These are phyloP conservation scores for Stomatorhinus ivindoensis DNA, from an alignment of 2,113 vertebrate genomes.

Conservation along the genomic window DNA sequence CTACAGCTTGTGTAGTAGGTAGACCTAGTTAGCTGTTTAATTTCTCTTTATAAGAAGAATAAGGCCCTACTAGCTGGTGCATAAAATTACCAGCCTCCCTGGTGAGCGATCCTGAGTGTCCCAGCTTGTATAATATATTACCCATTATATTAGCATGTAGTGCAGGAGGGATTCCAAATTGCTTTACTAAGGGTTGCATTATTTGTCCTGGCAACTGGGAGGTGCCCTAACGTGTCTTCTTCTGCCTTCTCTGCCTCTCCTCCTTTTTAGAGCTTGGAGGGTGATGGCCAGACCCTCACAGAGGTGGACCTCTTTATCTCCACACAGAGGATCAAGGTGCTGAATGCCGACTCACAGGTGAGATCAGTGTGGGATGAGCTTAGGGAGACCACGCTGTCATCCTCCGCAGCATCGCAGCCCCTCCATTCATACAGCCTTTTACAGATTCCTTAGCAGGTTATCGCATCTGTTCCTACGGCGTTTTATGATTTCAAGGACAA, in stretches of 20 bases:
- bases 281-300: slow-evolving; percentile 80
- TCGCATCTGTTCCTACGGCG: not conserved
- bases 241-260: not conserved
- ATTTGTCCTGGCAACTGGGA: slow-evolving; percentile 32
- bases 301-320: slow-evolving; percentile 98
- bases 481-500: not conserved
- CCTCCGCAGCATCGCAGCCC: not conserved
- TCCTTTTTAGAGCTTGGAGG: slow-evolving; percentile 72
- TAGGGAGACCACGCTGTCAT: not conserved
- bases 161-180: slow-evolving; percentile 14
- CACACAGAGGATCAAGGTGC: slow-evolving; percentile 94
- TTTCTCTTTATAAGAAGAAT: slow-evolving; percentile 17
- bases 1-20: not conserved
- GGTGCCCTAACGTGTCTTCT: slow-evolving; percentile 29
- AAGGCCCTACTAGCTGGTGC: not conserved
- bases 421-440: not conserved
- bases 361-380: slow-evolving; percentile 14
- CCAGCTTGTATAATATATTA: slow-evolving; percentile 16
- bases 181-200: slow-evolving; percentile 4
- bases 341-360: slow-evolving; percentile 97
- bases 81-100: not conserved
- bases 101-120: not conserved
- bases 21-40: not conserved
- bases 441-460: not conserved
- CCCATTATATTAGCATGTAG: slow-evolving; percentile 24